Conservation (phyloP, 2,888 invertebrate species). For the Apomyelois bistriatella region DNA sequence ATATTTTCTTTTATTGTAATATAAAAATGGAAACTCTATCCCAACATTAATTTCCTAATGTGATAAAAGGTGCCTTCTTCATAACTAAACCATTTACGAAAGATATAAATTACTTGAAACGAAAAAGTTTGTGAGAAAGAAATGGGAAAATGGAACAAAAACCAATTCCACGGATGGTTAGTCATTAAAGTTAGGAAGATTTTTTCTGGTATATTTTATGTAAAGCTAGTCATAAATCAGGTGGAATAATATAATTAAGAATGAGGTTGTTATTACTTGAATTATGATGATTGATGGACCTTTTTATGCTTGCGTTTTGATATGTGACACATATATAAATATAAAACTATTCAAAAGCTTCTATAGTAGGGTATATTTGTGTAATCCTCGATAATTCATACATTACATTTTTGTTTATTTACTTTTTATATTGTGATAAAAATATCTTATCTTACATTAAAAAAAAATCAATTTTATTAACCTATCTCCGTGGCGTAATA, state of each 20-base stretch:
- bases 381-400: too few relatives aligned
- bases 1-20: too few relatives aligned
- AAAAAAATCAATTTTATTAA: too few relatives aligned
- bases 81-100: slow-evolving; percentile 9
- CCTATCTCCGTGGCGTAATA: too few relatives aligned
- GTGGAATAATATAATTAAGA: slow-evolving; percentile 1
- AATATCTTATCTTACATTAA: too few relatives aligned
- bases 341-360: too few relatives aligned
- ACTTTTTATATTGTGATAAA: too few relatives aligned
- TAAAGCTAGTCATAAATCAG: slow-evolving; percentile 9
- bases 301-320: too few relatives aligned
- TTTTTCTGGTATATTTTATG: slow-evolving; percentile 11
- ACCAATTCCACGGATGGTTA: slow-evolving; percentile 15
- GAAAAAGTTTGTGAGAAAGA: slow-evolving; percentile 10
- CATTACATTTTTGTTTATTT: too few relatives aligned
- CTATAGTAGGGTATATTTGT: too few relatives aligned
- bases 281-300: not conserved
- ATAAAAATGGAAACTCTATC: too few relatives aligned
- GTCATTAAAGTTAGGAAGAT: slow-evolving; percentile 10
- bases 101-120: slow-evolving; percentile 12
- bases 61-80: not conserved
- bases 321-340: too few relatives aligned
- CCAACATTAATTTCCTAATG: not conserved
- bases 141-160: slow-evolving; percentile 13
- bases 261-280: not conserved